Evolutionary conservation across 2,888 invertebrate genomes (phyloP), one percentile per base, ranked within the genome.

Genomic region (Pandemis corylana): DNA sequence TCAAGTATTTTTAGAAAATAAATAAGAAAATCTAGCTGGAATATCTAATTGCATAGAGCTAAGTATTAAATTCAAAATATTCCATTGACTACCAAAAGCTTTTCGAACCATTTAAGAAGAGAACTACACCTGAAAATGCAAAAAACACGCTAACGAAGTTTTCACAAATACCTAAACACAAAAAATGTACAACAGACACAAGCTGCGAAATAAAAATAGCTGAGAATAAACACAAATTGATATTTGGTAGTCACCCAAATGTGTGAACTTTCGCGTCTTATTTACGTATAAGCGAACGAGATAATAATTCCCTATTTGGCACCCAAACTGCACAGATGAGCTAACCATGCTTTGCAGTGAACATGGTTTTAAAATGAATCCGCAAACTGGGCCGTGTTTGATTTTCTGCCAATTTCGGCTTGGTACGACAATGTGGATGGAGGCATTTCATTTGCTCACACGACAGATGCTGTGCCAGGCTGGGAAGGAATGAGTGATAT

Each of bases 371-470:
- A 76, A 75, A 63, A 66, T 68, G 78, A 65, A 71, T 72, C 78
- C 77, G 70, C 75, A 76, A 72, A 72, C 66, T 67, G 61, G 67
- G 71, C 49, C 68, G 15, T 72, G 76, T 77, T 78, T 78, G 78
- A 76, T 78, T 76, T 71, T 72, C 75, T 76, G 78, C 78, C 77
- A 78, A 76, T 76, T 76, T 73, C 42, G 71, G 46, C 70, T 51
- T 44, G 65, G 71, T 68, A 76, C 65, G 72, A 46, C 64, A 73
- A 46, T 68, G 68, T 73, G 64, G 49, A 63, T 59, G 46, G 59
- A 41, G 63, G 51, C 59, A 49, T 72, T 68, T 62, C 64, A 64
- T 64, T 64, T 68, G 64, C 56, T 9, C 36, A 42, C 28, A 7
- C 68, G 72, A 44, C 68, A 64, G 68, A 56, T 68, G 72, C 66